phyloP scores from a whole-genome alignment of 2,797 vertebrate species.

The Sarcoramphus papa region DNA sequence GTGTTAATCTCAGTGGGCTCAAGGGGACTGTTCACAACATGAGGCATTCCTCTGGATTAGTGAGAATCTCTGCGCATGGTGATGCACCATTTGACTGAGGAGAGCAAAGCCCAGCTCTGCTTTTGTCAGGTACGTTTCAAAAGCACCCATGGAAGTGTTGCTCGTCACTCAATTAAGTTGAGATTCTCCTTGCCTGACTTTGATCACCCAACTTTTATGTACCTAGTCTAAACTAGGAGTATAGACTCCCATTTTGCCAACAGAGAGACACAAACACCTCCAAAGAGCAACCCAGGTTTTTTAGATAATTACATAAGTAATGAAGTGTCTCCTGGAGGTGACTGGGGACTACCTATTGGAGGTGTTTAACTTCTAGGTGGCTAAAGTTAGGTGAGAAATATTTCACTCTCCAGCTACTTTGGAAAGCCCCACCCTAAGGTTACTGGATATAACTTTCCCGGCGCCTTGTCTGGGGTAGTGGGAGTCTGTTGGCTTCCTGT shows the following conservation, averaged over 20 bases:
- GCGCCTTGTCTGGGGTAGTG: accelerated
- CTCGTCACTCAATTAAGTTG: neutral
- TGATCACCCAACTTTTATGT: neutral
- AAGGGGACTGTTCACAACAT: neutral
- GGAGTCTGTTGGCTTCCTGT: neutral
- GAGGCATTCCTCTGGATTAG: neutral
- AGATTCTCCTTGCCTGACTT: neutral
- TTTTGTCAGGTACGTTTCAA: neutral
- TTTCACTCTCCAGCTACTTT: neutral
- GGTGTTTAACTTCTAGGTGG: neutral
- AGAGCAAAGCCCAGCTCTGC: neutral
- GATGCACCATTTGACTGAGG: neutral
- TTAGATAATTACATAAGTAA: neutral
- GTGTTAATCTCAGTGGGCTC: neutral
- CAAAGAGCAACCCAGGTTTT: neutral
- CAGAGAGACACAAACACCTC: neutral
- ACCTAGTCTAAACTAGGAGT: neutral
- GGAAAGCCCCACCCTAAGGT: neutral
- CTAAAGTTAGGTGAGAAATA: neutral
- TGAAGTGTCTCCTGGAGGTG: neutral
- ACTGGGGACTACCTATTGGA: neutral
- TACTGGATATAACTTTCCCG: neutral
- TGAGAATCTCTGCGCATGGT: too few species aligned
- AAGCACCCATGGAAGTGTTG: neutral
- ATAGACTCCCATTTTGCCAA: neutral